These are phyloP conservation scores for Urocitellus parryii DNA, from an alignment of 2,113 vertebrate species.

Conservation along the genomic window DNA sequence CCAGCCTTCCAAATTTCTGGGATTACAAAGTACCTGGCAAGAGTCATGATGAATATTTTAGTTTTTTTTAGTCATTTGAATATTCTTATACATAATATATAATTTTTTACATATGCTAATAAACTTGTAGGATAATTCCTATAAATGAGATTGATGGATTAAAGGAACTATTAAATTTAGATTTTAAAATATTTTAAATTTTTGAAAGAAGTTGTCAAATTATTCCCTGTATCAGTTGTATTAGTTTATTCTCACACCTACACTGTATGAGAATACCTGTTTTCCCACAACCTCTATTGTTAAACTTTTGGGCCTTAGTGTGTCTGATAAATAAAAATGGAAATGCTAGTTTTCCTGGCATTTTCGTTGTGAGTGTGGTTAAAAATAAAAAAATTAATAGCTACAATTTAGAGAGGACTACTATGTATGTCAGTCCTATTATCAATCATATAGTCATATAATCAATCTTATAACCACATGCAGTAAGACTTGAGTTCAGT, in stretches of 20 bases:
- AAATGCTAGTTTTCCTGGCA: slow-evolving; percentile 33
- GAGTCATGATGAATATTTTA: neutral
- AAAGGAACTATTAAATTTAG: neutral
- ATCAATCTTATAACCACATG: neutral
- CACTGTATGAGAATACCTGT: neutral
- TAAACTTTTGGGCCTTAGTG: neutral
- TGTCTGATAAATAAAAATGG: slow-evolving; percentile 29
- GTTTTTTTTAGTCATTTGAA: neutral
- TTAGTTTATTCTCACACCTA: neutral
- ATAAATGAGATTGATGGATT: slow-evolving; percentile 25
- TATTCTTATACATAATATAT: neutral
- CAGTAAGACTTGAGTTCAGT: neutral
- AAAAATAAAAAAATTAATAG: slow-evolving; percentile 4
- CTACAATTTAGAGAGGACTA: neutral
- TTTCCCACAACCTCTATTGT: neutral
- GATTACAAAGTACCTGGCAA: too few relatives aligned
- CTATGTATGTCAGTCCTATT: neutral
- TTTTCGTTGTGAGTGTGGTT: neutral
- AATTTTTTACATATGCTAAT: neutral
- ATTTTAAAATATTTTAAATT: slow-evolving; percentile 3
- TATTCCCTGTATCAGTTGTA: neutral
- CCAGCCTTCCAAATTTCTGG: too few relatives aligned
- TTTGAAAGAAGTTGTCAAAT: slow-evolving; percentile 45
- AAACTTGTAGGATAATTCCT: slow-evolving; percentile 19
- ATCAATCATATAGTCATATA: neutral